A percentile compares a stretch with the other conserved stretches of the same genome.
These are phyloP conservation scores for Cariama cristata DNA, from an alignment of 2,113 vertebrate genomes.

Conservation along the genomic window DNA sequence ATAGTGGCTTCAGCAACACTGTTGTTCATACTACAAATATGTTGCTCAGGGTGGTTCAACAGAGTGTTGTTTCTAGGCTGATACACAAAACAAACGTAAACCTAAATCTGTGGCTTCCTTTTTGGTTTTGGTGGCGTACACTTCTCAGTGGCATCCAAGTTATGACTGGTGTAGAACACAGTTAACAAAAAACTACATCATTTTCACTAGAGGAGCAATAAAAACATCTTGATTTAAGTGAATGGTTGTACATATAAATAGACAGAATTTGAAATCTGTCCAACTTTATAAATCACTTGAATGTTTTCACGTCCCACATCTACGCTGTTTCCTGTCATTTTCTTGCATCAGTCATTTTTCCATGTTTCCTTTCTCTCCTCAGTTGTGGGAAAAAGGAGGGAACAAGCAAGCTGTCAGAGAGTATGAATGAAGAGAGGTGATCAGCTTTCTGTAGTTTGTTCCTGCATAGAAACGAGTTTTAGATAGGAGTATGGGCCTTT, in stretches of 20 bases:
- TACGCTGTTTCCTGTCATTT: not conserved
- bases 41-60: not conserved
- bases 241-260: not conserved
- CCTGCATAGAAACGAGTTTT: not conserved
- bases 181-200: not conserved
- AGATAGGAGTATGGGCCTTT: not conserved
- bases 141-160: not conserved
- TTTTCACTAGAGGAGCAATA: not conserved
- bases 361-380: not conserved
- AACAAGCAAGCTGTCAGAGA: not conserved
- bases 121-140: not conserved
- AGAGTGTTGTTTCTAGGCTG: not conserved
- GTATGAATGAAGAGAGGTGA: not conserved
- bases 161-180: not conserved
- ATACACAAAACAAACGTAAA: not conserved
- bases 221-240: not conserved
- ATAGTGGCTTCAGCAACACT: not conserved
- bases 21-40: not conserved
- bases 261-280: not conserved
- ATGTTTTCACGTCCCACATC: not conserved
- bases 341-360: slow-evolving; percentile 21
- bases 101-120: not conserved
- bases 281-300: not conserved
- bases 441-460: not conserved
- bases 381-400: not conserved